These are phyloP conservation scores for Amphibalanus amphitrite DNA, from an alignment of 1,140 invertebrate genomes.

Conservation along the genomic window DNA sequence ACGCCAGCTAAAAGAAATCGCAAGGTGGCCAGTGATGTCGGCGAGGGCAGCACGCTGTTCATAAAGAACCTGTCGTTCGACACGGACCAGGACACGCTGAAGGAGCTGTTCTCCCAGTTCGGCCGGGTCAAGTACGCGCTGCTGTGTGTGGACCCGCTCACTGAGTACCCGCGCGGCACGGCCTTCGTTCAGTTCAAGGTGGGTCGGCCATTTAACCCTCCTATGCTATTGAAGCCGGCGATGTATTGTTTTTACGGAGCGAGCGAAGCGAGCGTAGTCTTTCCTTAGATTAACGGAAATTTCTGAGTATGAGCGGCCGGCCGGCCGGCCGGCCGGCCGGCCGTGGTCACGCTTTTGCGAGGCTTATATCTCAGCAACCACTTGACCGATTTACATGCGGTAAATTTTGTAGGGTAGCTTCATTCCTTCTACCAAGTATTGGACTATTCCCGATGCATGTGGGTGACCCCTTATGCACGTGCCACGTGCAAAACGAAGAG, in stretches of 20 bases:
- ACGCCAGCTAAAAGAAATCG: neutral
- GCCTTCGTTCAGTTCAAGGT: slow-evolving; percentile 76
- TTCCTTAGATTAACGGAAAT: too few relatives aligned
- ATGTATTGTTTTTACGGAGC: neutral
- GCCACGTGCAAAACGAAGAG: too few relatives aligned
- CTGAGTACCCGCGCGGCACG: slow-evolving; percentile 78
- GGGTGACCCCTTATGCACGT: too few relatives aligned
- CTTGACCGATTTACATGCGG: too few relatives aligned
- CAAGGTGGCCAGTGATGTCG: slow-evolving; percentile 32
- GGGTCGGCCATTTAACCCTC: slow-evolving; percentile 21
- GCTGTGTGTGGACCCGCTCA: slow-evolving; percentile 62
- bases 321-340: too few relatives aligned
- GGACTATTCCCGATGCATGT: too few relatives aligned
- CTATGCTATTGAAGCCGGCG: neutral
- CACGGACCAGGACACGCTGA: slow-evolving; percentile 54
- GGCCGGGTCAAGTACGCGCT: slow-evolving; percentile 67
- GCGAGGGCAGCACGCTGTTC: slow-evolving; percentile 75
- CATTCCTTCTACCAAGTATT: too few relatives aligned
- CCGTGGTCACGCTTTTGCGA: too few relatives aligned
- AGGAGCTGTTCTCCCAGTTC: slow-evolving; percentile 47
- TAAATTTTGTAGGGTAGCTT: too few relatives aligned
- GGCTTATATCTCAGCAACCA: too few relatives aligned
- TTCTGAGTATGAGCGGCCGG: too few relatives aligned
- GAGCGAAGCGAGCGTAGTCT: too few relatives aligned
- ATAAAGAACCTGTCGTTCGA: slow-evolving; percentile 77